phyloP scores from a whole-genome alignment of 2,113 vertebrate genomes.

The Dicaeum eximium region DNA sequence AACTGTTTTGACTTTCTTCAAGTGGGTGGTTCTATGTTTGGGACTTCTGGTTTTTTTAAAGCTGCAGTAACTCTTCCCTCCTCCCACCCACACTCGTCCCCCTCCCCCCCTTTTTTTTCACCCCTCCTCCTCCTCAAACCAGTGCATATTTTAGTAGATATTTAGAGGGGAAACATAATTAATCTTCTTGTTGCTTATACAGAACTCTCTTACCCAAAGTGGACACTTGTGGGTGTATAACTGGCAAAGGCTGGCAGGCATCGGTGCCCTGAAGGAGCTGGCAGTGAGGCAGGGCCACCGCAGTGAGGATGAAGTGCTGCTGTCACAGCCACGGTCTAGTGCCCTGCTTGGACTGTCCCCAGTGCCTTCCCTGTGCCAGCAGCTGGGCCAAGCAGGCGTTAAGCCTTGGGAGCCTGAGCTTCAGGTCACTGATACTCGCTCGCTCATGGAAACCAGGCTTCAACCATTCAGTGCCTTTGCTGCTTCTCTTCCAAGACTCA shows the following conservation, averaged over 20 bases:
- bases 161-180: not conserved
- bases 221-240: not conserved
- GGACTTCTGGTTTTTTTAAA: not conserved
- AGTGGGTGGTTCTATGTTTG: not conserved
- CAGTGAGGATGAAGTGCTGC: not conserved
- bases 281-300: not conserved
- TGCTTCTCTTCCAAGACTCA: not conserved
- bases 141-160: not conserved
- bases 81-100: not conserved
- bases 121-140: not conserved
- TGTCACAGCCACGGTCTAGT: not conserved
- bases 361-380: not conserved
- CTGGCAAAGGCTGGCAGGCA: not conserved
- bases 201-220: not conserved
- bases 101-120: rapidly evolving
- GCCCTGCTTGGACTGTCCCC: constrained; percentile 6
- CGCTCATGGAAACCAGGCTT: not conserved
- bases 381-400: not conserved
- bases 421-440: not conserved
- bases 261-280: not conserved
- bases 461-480: not conserved
- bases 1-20: not conserved
- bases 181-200: not conserved
- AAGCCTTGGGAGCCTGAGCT: not conserved
- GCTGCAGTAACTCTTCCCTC: not conserved